Percentiles rank a stretch among this genome's conserved stretches.
Evolutionary conservation across 1,140 invertebrate species (phyloP).

Genomic region (Drosophila yakuba): DNA sequence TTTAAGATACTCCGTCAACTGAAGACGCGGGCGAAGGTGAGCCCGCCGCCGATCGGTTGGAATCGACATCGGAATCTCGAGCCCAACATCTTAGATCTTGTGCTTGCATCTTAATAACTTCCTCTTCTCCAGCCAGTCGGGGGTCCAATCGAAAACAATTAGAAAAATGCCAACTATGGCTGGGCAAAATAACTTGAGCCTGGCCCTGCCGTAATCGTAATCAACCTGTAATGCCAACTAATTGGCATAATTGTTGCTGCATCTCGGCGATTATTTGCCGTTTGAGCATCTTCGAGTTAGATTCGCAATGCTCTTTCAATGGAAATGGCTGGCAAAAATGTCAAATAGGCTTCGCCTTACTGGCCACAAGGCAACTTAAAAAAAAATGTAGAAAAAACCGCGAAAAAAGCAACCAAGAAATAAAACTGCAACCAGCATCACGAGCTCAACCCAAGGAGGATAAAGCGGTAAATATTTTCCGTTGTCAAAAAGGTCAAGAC

Average conservation of each 20-base stretch:
- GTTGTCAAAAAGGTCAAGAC: constrained; percentile 77
- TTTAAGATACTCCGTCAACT: constrained; percentile 30
- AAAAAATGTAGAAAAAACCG: constrained; percentile 39
- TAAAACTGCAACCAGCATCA: constrained; percentile 70
- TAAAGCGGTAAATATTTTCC: constrained; percentile 72
- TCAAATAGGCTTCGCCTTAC: constrained; percentile 70
- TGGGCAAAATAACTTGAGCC: constrained; percentile 34
- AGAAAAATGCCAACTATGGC: constrained; percentile 65
- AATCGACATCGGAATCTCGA: constrained; percentile 14
- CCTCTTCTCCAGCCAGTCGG: constrained; percentile 40
- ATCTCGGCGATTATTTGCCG: constrained; percentile 37
- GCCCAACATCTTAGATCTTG: background rate
- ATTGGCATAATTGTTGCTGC: constrained; percentile 76
- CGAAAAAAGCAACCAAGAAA: constrained; percentile 59
- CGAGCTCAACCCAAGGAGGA: constrained; percentile 66
- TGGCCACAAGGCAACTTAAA: constrained; percentile 49
- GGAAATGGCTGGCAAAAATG: constrained; percentile 77
- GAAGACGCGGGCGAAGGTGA: constrained; percentile 45
- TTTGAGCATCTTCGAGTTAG: constrained; percentile 50
- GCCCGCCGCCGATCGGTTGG: constrained; percentile 28
- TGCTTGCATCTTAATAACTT: constrained; percentile 68
- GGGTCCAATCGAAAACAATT: constrained; percentile 51
- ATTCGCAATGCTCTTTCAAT: constrained; percentile 72
- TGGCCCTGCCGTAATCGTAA: constrained; percentile 64
- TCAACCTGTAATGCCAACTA: constrained; percentile 80